These are phyloP conservation scores for Drosophila suboccidentalis DNA, from an alignment of 2,888 invertebrate genomes.

Conservation along the genomic window DNA sequence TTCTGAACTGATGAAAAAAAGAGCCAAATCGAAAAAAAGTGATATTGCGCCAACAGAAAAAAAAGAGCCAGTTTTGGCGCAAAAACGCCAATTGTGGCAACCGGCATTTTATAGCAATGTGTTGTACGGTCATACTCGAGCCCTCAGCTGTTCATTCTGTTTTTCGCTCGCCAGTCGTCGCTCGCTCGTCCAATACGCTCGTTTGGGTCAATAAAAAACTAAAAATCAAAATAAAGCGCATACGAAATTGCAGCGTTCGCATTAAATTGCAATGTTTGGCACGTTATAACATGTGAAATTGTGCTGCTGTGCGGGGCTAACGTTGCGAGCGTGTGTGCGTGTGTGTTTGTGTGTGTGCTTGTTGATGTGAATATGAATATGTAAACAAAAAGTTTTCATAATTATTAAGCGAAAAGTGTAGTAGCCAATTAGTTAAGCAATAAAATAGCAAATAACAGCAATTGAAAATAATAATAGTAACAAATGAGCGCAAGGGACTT, in stretches of 20 bases:
- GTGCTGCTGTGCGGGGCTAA: slow-evolving; percentile 13
- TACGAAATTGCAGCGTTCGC: slow-evolving; percentile 20
- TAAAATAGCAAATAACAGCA: slow-evolving; percentile 10
- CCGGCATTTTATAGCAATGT: slow-evolving; percentile 9
- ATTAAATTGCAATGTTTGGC: slow-evolving; percentile 39
- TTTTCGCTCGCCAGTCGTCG: slow-evolving; percentile 49
- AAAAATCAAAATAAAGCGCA: slow-evolving; percentile 11
- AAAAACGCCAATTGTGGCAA: too few species aligned
- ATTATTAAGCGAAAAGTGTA: slow-evolving; percentile 25
- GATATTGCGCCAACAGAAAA: too few species aligned
- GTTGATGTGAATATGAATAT: slow-evolving; percentile 42
- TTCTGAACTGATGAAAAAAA: too few species aligned
- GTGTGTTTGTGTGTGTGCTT: slow-evolving; percentile 19
- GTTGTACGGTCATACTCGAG: slow-evolving; percentile 7
- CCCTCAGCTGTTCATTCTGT: slow-evolving; percentile 58
- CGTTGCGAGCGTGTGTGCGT: slow-evolving; percentile 21
- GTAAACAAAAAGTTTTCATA: slow-evolving; percentile 48
- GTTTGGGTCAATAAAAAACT: slow-evolving; percentile 10
- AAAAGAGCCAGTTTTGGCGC: too few species aligned
- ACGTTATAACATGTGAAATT: slow-evolving; percentile 46
- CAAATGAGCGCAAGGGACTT: slow-evolving; percentile 61
- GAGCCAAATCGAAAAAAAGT: too few species aligned
- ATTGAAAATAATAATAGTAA: slow-evolving; percentile 23
- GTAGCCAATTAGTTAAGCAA: slow-evolving; percentile 22
- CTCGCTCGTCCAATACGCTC: too few species aligned